phyloP scores from a whole-genome alignment of 2,797 vertebrate genomes.

The Emys orbicularis region DNA sequence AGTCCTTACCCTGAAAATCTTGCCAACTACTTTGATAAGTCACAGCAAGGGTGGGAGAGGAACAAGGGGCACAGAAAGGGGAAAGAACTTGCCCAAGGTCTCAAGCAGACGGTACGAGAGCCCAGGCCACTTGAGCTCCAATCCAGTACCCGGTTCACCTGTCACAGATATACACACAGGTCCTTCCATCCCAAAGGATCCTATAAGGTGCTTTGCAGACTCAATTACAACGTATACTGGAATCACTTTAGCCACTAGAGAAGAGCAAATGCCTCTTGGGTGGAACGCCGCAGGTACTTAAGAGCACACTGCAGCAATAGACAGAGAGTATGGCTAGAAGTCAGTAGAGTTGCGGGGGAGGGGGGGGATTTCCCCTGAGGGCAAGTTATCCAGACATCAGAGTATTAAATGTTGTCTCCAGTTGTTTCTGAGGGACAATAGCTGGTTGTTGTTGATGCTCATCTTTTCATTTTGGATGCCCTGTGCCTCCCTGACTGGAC shows the following conservation, averaged over 20 bases:
- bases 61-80: slow-evolving; percentile 4
- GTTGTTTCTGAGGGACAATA: background rate
- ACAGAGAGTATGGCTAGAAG: background rate
- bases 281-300: background rate
- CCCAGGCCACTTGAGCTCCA: background rate
- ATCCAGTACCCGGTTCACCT: background rate
- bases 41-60: slow-evolving; percentile 1
- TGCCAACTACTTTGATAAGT: background rate
- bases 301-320: background rate
- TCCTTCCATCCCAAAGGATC: background rate
- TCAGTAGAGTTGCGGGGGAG: background rate
- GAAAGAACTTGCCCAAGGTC: slow-evolving; percentile 30
- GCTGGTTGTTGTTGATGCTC: background rate
- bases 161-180: background rate
- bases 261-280: background rate
- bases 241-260: background rate
- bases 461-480: background rate
- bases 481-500: no score
- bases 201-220: background rate
- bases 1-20: background rate
- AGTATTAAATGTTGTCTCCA: no score
- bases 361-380: background rate
- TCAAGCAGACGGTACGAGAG: slow-evolving; percentile 7
- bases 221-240: background rate
- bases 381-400: no score